Evolutionary conservation across 1,140 invertebrate genomes (phyloP).

Genomic region (Drosophila subobscura): DNA sequence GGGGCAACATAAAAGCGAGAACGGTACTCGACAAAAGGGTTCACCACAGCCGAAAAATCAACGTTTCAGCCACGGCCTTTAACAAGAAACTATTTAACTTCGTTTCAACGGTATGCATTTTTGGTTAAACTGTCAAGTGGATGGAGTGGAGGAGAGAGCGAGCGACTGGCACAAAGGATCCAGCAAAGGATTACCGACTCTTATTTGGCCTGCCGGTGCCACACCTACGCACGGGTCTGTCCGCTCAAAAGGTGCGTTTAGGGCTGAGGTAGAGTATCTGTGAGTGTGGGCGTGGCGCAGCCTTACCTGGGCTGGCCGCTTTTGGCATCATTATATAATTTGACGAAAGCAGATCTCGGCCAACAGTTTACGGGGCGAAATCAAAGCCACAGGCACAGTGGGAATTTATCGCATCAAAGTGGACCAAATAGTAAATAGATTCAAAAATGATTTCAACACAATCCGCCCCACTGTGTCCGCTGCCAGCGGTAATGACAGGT

Average conservation of each 20-base stretch:
- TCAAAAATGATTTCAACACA: neutral
- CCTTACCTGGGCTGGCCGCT: slow-evolving; percentile 55
- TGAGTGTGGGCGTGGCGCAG: slow-evolving; percentile 49
- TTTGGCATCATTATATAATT: slow-evolving; percentile 78
- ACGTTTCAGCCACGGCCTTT: slow-evolving; percentile 41
- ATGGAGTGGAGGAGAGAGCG: slow-evolving; percentile 22
- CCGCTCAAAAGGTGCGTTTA: slow-evolving; percentile 44
- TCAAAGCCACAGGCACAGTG: slow-evolving; percentile 36
- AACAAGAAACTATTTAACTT: slow-evolving; percentile 82
- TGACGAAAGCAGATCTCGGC: slow-evolving; percentile 58
- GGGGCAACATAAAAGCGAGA: slow-evolving; percentile 12
- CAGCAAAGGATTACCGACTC: slow-evolving; percentile 68
- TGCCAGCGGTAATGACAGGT: slow-evolving; percentile 35
- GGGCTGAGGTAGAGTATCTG: slow-evolving; percentile 3
- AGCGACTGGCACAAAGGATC: slow-evolving; percentile 36
- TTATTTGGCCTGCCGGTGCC: slow-evolving; percentile 64
- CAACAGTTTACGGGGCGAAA: slow-evolving; percentile 33
- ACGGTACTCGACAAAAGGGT: slow-evolving; percentile 43
- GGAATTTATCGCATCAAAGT: neutral
- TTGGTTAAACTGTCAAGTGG: slow-evolving; percentile 79
- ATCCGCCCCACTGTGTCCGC: slow-evolving; percentile 9
- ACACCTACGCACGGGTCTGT: slow-evolving; percentile 50
- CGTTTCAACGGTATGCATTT: slow-evolving; percentile 74
- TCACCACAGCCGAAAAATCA: slow-evolving; percentile 37
- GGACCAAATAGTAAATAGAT: neutral